Conservation (phyloP, 2,888 invertebrate species). For the Entomobrya proxima region DNA sequence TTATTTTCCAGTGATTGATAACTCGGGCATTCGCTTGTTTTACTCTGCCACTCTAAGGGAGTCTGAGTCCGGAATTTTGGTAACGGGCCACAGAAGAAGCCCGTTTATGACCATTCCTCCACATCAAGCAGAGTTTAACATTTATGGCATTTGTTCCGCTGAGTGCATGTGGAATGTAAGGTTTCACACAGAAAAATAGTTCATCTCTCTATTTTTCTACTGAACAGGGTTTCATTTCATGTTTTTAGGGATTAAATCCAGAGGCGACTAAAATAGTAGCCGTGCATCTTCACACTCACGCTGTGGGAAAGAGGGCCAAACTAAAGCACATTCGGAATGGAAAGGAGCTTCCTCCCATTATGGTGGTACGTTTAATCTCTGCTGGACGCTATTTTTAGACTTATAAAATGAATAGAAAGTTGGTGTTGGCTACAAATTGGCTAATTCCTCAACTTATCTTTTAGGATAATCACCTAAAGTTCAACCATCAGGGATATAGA, state of each 20-base stretch:
- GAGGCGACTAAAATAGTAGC: slow-evolving; percentile 89
- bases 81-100: slow-evolving; percentile 87
- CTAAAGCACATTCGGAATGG: slow-evolving; percentile 87
- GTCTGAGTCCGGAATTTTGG: slow-evolving; percentile 88
- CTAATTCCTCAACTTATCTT: too few species aligned
- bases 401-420: neutral
- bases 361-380: slow-evolving; percentile 80
- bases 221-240: slow-evolving; percentile 18
- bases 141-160: slow-evolving; percentile 89
- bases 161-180: slow-evolving; percentile 87
- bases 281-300: slow-evolving; percentile 88
- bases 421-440: too few species aligned
- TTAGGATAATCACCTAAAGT: slow-evolving; percentile 89
- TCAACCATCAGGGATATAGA: slow-evolving; percentile 89
- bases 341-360: slow-evolving; percentile 86
- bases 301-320: slow-evolving; percentile 86
- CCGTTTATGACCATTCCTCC: slow-evolving; percentile 91
- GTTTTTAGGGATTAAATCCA: slow-evolving; percentile 43
- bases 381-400: neutral
- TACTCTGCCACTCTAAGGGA: slow-evolving; percentile 85
- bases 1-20: slow-evolving; percentile 78
- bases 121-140: slow-evolving; percentile 85
- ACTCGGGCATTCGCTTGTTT: slow-evolving; percentile 87
- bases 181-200: neutral
- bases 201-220: too few species aligned